Percentiles rank a stretch among this genome's conserved stretches.
phyloP scores from a whole-genome alignment of 2,888 invertebrate species.

The Zaprionus obscuricornis region DNA sequence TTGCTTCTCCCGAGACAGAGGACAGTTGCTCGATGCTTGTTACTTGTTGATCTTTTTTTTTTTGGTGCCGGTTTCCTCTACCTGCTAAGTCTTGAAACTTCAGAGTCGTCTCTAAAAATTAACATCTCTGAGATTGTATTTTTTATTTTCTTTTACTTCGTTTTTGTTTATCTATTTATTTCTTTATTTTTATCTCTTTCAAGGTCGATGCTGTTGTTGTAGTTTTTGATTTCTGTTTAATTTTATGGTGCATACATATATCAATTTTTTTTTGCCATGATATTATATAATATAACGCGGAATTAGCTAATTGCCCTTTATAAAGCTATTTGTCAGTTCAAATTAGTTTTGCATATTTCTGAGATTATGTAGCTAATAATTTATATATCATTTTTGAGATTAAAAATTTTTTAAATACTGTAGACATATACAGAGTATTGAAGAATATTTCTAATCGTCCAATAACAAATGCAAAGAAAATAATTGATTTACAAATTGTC shows the following conservation, averaged over 20 bases:
- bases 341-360: conserved; percentile 10
- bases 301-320: conserved; percentile 23
- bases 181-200: conserved; percentile 54
- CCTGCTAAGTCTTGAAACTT: conserved; percentile 26
- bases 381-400: not conserved
- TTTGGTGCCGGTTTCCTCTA: conserved; percentile 34
- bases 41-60: conserved; percentile 39
- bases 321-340: conserved; percentile 23
- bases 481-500: no score
- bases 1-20: conserved; percentile 40
- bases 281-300: conserved; percentile 36
- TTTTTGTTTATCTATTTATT: conserved; percentile 41
- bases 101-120: conserved; percentile 68
- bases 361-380: conserved; percentile 9
- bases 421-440: no score
- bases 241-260: conserved; percentile 35
- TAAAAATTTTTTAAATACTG: no score
- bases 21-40: conserved; percentile 8
- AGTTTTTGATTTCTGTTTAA: conserved; percentile 34
- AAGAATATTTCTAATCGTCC: no score
- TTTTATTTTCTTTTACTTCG: conserved; percentile 56
- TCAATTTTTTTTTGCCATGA: conserved; percentile 28
- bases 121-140: conserved; percentile 60
- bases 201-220: conserved; percentile 56
- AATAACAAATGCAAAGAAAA: no score